Evolutionary conservation across 2,797 vertebrate species (phyloP), one percentile per base, ranked within the genome.

Genomic region (Clamator glandarius): DNA sequence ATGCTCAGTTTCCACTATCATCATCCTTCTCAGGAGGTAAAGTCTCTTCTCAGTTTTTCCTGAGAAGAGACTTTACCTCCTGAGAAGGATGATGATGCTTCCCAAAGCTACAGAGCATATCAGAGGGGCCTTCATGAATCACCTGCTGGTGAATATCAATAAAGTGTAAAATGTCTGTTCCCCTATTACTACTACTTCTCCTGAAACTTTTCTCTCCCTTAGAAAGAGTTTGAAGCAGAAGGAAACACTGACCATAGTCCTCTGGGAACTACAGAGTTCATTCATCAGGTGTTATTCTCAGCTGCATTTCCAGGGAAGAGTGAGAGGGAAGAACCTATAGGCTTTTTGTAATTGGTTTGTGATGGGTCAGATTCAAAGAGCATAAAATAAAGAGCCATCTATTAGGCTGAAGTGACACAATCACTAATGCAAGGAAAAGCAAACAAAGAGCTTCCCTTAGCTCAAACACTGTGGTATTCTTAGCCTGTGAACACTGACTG

Each of bases 321-420:
- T 54, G 69, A 52, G 61, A 77, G 25, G 42, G 63, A 87, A 81
- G 63, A 68, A 64, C 77, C 31, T 84, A 54, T 70, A 76, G 51
- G 72, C n/a, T 87, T 94, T 92, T 86, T 95, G 91, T 68, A 93
- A 93, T 69, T 95, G 93, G 93, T 96, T 97, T 96, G 72, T 94
- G 84, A 94, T 73, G 67, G 94, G 91, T 95, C 93, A 97, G 79
- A 79, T 96, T 97, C 89, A 97, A 79, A 87, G 88, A 84, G 62
- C 82, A 63, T 77, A 87, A 97, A 97, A 97, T 93, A 96, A 97
- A 97, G 84, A 87, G 58, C 76, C 89, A 91, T 94, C 94, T 96
- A 81, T 96, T 94, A 93, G 91, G 58, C 85, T 84, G 80, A 97
- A 97, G 84, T 69, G 96, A 96, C 69, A 4, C 83, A 87, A 94